Evolutionary conservation across 2,888 invertebrate species (phyloP).

Genomic region (Drosophila mimetica): DNA sequence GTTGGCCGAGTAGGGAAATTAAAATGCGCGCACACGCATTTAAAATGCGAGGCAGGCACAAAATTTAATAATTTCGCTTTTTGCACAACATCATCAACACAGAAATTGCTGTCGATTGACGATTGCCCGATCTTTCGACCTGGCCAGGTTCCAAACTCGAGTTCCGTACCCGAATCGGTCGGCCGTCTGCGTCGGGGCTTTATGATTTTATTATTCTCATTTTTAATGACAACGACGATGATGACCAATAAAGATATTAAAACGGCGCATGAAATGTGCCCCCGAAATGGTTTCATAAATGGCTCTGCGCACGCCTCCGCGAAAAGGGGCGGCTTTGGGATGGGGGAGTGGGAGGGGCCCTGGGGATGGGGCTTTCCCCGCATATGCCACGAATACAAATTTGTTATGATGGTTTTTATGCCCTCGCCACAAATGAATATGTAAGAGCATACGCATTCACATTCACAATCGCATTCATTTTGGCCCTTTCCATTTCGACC

Average conservation of each 20-base stretch:
- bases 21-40: slow-evolving; percentile 62
- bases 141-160: slow-evolving; percentile 2
- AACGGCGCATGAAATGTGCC: slow-evolving; percentile 73
- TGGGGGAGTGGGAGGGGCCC: background rate
- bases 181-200: slow-evolving; percentile 35
- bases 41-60: slow-evolving; percentile 74
- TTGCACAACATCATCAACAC: slow-evolving; percentile 60
- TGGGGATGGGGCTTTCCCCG: slow-evolving; percentile 62
- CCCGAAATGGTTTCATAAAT: slow-evolving; percentile 73
- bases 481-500: slow-evolving; percentile 54
- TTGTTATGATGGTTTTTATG: slow-evolving; percentile 42
- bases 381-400: slow-evolving; percentile 65
- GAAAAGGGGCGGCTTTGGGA: background rate
- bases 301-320: slow-evolving; percentile 59
- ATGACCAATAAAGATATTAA: slow-evolving; percentile 82
- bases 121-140: slow-evolving; percentile 28
- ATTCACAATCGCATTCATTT: slow-evolving; percentile 22
- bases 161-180: slow-evolving; percentile 13
- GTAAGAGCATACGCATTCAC: slow-evolving; percentile 53
- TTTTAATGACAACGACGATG: slow-evolving; percentile 77
- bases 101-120: slow-evolving; percentile 37
- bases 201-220: slow-evolving; percentile 76
- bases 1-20: slow-evolving; percentile 47
- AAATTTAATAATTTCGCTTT: slow-evolving; percentile 81
- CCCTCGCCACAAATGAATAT: slow-evolving; percentile 62